phyloP scores from a whole-genome alignment of 23 tunicate species.

The Aplidium turbinatum region DNA sequence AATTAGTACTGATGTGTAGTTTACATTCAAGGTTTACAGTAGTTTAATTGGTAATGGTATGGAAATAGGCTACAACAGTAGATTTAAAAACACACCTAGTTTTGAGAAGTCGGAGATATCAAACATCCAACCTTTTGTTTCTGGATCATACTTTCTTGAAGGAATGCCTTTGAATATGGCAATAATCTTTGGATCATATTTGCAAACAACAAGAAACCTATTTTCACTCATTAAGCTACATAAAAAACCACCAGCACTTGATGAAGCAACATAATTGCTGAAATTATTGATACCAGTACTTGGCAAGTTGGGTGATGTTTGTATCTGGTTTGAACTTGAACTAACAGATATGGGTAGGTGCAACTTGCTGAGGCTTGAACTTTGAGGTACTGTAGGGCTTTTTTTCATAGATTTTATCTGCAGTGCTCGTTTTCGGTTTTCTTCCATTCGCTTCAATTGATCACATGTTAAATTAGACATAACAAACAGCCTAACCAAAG shows the following conservation, averaged over 20 bases:
- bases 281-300: no score
- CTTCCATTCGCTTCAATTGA: constrained; percentile 49
- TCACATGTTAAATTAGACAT: constrained; percentile 41
- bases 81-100: constrained; percentile 20
- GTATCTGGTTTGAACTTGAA: neutral
- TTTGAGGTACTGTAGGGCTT: neutral
- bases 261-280: no score
- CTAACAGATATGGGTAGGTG: neutral
- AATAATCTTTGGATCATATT: constrained; percentile 41
- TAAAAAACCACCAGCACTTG: no score
- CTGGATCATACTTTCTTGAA: constrained; percentile 50
- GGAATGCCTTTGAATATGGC: constrained; percentile 44
- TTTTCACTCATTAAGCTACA: constrained; percentile 37
- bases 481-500: no score
- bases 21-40: no score
- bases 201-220: constrained; percentile 34
- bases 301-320: no score
- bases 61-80: no score
- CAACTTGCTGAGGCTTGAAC: neutral
- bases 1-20: no score
- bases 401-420: constrained; percentile 14
- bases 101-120: constrained; percentile 8
- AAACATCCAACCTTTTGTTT: constrained; percentile 44
- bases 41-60: no score
- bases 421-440: constrained; percentile 44